Evolutionary conservation across 2,888 invertebrate species (phyloP).

Genomic region (Gortyna flavago): DNA sequence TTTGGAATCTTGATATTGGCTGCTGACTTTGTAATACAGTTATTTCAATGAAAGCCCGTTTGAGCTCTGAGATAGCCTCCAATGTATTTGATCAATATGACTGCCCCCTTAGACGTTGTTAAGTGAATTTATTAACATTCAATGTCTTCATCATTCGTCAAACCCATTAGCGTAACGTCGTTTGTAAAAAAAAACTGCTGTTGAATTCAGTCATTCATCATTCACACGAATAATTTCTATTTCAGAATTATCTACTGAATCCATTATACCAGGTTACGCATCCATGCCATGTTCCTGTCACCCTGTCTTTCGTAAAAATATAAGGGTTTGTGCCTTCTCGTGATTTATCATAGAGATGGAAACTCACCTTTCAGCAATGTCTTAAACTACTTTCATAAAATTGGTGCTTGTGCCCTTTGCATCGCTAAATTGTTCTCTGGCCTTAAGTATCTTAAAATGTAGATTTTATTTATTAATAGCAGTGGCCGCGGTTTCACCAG

Average conservation of each 20-base stretch:
- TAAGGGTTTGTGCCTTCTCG: too few species aligned
- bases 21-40: neutral
- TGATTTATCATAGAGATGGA: neutral
- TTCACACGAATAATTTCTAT: too few species aligned
- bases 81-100: neutral
- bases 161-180: too few species aligned
- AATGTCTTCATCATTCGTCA: neutral
- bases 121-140: neutral
- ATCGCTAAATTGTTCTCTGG: neutral
- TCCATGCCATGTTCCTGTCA: too few species aligned
- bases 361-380: neutral
- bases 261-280: too few species aligned
- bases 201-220: too few species aligned
- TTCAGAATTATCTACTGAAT: too few species aligned
- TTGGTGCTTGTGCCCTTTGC: neutral
- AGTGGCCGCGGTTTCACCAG: too few species aligned
- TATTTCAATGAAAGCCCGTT: neutral
- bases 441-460: neutral
- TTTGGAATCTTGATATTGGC: conserved; percentile 7
- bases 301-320: too few species aligned
- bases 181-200: too few species aligned
- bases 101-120: neutral
- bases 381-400: neutral
- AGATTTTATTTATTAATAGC: neutral
- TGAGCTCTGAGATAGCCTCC: neutral